Base-by-base conservation (phyloP, 1,140 invertebrate species). In the Andricus grossulariae region DNA sequence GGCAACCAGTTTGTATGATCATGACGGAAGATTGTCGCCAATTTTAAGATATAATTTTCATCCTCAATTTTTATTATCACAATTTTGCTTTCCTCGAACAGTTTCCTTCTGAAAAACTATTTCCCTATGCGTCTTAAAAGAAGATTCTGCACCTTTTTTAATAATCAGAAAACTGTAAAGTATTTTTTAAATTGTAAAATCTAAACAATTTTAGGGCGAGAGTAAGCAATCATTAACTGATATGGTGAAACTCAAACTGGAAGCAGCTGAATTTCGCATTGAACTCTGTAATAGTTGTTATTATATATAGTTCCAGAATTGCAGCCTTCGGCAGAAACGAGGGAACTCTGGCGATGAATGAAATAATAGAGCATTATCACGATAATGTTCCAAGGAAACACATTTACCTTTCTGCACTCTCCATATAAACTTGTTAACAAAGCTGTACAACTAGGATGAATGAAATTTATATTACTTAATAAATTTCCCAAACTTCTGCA, bases 271-370 rank as follows among this genome's bases (percentile, higher is more conserved):
- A 66, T 66, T 66, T 39, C 25, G 32, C 57, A 66, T 39, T 16
- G 19, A 66, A 66, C 21, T 39, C 32, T 32, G 25, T 32, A 66
- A 66, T 66, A 66, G 57, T 32, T 25, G 57, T 66, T 66, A 32
- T 25, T 32, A 21, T 66, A 39, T 66, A 66, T 39, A 39, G 57
- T 16, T 66, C 57, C 39, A 32, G 57, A 39, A 66, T 66, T 32
- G 57, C 57, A 66, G 57, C 57, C 57, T 15, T 66, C 25, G 57
- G 57, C 57, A 25, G 57, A 66, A 60, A 39, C 13, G 57, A 66
- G 25, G 57, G 21, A 66, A 66, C 57, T 66, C 57, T 39, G 57
- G 15, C 57, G 57, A 66, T 66, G 57, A 66, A 66, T 66, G 57
- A 66, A 66, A 66, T 66, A 39, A 66, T 66, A 39, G 57, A 66